Base-by-base conservation (phyloP, 2,797 vertebrate genomes). In the Denticeps clupeoides region DNA sequence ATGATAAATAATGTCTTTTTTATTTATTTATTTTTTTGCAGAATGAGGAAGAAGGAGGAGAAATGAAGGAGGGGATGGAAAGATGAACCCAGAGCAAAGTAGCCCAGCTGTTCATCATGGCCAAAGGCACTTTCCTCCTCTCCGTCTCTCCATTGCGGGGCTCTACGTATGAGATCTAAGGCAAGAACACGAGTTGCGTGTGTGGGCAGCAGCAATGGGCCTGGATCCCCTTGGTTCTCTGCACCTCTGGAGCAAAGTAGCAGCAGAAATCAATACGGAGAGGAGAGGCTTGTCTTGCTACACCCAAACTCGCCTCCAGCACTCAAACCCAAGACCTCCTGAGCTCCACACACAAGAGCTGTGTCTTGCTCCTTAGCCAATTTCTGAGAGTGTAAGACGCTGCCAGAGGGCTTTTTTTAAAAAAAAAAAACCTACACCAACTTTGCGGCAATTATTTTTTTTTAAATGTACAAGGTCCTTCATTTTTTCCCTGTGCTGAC, bases 261-360 rank as follows among this genome's bases (percentile, higher is more conserved):
- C 68, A 63, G 65, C 70, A 74, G 64, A 79, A 80, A 84, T 84
- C 79, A 69, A 84, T 82, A 82, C n/a, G 13, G 69, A 74, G 64
- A 69, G 75, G 64, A 71, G 64, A 73, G 49, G 50, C 64, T 58
- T 58, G 65, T 71, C 63, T 74, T 68, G 70, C 74, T 70, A 68
- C 76, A 73, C 70, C 70, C 70, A 63, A 62, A 63, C 69, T 73
- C 57, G 69, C 72, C 72, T 66, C 67, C 58, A 73, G 77, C 78
- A 18, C 77, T 68, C 28, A 47, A 73, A 70, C 67, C 38, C 7
- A 61, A 68, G 73, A 79, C 72, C 68, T 77, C 78, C 59, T 68
- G 71, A 77, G 74, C 72, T 77, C 71, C 33, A 35, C 32, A 9
- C 32, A 35, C 32, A 18, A 3, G 32, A 15, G n/a, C n/a, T n/a